Conservation (phyloP, 2,888 invertebrate genomes). For the Drosophila austrosaltans region DNA sequence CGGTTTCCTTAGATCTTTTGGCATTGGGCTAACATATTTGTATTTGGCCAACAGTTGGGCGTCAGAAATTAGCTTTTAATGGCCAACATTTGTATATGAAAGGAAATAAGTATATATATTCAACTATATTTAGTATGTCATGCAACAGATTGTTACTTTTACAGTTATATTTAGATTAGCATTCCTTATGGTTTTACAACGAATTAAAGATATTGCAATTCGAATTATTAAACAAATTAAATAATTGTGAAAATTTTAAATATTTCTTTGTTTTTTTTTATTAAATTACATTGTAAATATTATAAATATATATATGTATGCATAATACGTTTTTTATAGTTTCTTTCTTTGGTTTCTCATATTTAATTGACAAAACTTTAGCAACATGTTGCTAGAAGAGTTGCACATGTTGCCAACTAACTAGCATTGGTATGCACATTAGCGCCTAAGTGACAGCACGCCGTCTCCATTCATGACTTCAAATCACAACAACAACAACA, state of each 20-base stretch:
- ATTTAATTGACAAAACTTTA: background rate
- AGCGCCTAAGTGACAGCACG: conserved; percentile 62
- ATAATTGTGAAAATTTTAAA: no score
- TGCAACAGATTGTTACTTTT: no score
- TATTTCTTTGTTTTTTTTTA: no score
- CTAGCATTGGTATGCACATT: conserved; percentile 53
- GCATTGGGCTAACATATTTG: conserved; percentile 10
- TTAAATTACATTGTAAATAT: no score
- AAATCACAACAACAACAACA: conserved; percentile 26
- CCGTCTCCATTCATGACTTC: conserved; percentile 26
- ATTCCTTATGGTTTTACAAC: no score
- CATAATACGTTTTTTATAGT: no score
- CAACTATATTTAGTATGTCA: background rate
- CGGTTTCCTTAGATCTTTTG: conserved; percentile 16
- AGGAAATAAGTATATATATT: background rate
- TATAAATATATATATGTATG: background rate
- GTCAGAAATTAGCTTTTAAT: conserved; percentile 71
- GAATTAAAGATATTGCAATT: no score
- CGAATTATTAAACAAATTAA: no score
- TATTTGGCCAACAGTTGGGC: conserved; percentile 46
- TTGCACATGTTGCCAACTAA: conserved; percentile 4
- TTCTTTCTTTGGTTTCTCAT: background rate
- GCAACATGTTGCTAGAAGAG: conserved; percentile 21
- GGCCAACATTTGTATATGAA: conserved; percentile 33
- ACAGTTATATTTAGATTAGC: no score